Evolutionary conservation across 1,140 invertebrate species (phyloP).

Genomic region (Pseudomyrmex cubaensis): DNA sequence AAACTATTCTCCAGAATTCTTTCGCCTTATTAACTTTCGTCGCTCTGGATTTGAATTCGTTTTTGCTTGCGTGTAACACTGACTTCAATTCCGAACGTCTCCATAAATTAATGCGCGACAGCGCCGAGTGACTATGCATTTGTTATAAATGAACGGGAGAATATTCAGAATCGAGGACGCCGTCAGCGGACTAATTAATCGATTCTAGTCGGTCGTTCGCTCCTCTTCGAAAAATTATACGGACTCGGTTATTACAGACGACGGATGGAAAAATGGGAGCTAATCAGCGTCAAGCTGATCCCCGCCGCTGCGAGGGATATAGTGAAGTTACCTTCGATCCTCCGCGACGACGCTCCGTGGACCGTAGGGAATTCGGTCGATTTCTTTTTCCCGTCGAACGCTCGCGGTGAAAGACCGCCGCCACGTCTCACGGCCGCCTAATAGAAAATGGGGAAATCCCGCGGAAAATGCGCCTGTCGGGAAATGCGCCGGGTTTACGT

Average conservation of each 20-base stretch:
- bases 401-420: slow-evolving; percentile 36
- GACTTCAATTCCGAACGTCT: not conserved
- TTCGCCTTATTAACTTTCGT: not conserved
- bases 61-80: not conserved
- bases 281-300: slow-evolving; percentile 45
- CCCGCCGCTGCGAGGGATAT: too few relatives aligned
- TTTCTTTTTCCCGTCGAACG: slow-evolving; percentile 50
- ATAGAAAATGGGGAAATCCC: slow-evolving; percentile 44
- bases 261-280: slow-evolving; percentile 1
- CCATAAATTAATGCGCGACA: not conserved
- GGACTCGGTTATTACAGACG: slow-evolving; percentile 22
- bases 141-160: slow-evolving; percentile 32
- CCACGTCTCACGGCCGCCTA: slow-evolving; percentile 10
- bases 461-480: slow-evolving; percentile 46
- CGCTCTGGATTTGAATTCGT: not conserved
- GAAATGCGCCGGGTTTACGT: not conserved
- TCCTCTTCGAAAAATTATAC: slow-evolving; percentile 29
- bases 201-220: not conserved
- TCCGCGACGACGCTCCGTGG: slow-evolving; percentile 1
- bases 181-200: slow-evolving; percentile 20
- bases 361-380: slow-evolving; percentile 35
- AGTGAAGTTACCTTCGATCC: not conserved
- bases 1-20: too few relatives aligned
- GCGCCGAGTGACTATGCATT: slow-evolving; percentile 10
- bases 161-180: slow-evolving; percentile 1